A percentile compares a stretch with the other conserved stretches of the same genome.
Conservation (phyloP, 2,797 vertebrate genomes). For the Emydoidea blandingii region DNA sequence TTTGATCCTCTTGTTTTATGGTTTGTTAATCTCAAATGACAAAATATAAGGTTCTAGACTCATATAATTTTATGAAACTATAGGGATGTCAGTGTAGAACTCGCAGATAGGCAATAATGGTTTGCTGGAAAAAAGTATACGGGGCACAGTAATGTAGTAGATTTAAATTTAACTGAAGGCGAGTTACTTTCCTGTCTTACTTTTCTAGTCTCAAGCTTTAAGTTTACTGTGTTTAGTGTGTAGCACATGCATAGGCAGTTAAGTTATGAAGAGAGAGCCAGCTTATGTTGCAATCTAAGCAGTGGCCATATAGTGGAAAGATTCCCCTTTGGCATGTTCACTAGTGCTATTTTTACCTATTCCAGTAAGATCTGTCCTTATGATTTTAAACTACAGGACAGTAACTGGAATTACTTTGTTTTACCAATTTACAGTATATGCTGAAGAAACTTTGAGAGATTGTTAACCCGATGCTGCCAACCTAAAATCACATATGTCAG, state of each 20-base stretch:
- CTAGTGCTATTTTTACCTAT: conserved; percentile 77
- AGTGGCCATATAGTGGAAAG: conserved; percentile 63
- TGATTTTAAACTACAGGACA: conserved; percentile 59
- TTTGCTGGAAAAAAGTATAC: not conserved
- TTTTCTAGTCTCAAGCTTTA: not conserved
- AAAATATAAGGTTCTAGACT: not conserved
- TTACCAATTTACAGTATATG: not conserved
- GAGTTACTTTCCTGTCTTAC: not conserved
- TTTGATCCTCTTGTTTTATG: conserved; percentile 11
- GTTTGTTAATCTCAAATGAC: not conserved
- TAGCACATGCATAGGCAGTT: not conserved
- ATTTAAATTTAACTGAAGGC: conserved; percentile 30
- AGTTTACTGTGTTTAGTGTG: not conserved
- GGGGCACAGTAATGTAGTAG: not conserved
- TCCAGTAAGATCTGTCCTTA: conserved; percentile 74
- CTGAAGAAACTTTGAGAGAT: not conserved
- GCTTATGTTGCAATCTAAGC: conserved; percentile 73
- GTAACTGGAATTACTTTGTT: conserved; percentile 64
- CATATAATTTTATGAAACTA: not conserved
- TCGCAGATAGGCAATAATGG: conserved; percentile 14
- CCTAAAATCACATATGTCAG: not conserved
- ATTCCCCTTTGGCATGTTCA: conserved; percentile 68
- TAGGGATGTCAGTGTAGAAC: not conserved
- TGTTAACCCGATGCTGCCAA: not conserved
- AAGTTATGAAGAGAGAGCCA: conserved; percentile 70